Evolutionary conservation across 2,888 invertebrate genomes (phyloP), one percentile per base, ranked within the genome.

Genomic region (Aphelenchoides bicaudatus): DNA sequence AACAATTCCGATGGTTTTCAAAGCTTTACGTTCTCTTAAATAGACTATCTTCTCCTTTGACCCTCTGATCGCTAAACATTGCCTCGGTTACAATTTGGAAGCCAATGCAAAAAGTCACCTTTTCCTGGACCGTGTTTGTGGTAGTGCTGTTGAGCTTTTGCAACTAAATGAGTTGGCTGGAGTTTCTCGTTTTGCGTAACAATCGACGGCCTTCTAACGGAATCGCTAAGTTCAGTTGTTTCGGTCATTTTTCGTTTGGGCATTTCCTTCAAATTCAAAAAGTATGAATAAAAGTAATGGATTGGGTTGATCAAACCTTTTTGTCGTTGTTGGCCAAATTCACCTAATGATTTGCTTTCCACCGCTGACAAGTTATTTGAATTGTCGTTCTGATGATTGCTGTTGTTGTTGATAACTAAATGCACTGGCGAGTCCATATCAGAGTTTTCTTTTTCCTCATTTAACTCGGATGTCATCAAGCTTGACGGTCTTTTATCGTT

Each of bases 1-100:
- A 29, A 79, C 77, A 37, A 79, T 74, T 47, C 77, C 79, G 19
- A 79, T 79, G 3, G 79, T 79, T 56, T 79, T 79, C 48, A 79
- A 61, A 0, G 79, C 79, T 54, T 79, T 79, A 31, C 79, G 61
- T 54, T 79, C 79, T 39, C 77, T 52, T 39, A 77, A 30, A 53
- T 77, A 77, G 8, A 77, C 76, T 69, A 77, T 77, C 52, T 77
- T 77, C 65, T 77, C 77, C 57, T 77, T 77, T 2, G 73, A 74
- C 5, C 77, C 77, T 46, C 77, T 61, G 43, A 73, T 72, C n/a
- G 67, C 65, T n/a, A n/a, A n/a, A n/a, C n/a, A n/a, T n/a, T n/a
- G n/a, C n/a, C n/a, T n/a, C n/a, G n/a, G n/a, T 56, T 52, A 43
- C 53, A 38, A 29, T 23, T 30, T 46, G 29, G 53, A 52, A 28